These are phyloP conservation scores for Philopotamus ludificatus DNA, from an alignment of 1,140 invertebrate species.

Conservation along the genomic window DNA sequence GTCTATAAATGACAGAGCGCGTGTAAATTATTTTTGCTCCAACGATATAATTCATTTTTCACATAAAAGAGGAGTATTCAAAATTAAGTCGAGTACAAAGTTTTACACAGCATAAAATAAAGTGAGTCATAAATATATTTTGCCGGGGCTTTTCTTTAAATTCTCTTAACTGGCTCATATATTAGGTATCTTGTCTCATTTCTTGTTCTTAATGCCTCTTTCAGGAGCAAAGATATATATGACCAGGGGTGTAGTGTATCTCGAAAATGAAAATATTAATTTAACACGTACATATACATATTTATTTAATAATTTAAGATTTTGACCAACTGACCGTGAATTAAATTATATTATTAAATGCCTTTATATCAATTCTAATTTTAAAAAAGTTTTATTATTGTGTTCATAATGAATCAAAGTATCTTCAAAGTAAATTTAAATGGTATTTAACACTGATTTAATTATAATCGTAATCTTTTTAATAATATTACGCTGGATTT, in stretches of 20 bases:
- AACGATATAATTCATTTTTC: slow-evolving; percentile 40
- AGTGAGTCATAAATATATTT: slow-evolving; percentile 43
- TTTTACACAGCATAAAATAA: slow-evolving; percentile 43
- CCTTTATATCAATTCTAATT: too few species aligned
- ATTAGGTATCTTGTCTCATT: slow-evolving; percentile 43
- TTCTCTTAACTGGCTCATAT: slow-evolving; percentile 43
- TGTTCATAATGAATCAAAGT: too few species aligned
- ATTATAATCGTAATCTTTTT: too few species aligned
- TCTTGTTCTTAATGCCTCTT: slow-evolving; percentile 43
- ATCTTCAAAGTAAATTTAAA: too few species aligned
- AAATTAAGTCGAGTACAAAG: slow-evolving; percentile 43
- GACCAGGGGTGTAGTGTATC: slow-evolving; percentile 38
- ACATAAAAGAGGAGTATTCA: slow-evolving; percentile 39
- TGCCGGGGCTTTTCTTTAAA: slow-evolving; percentile 43
- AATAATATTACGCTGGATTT: neutral
- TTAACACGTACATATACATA: too few species aligned
- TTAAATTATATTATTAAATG: too few species aligned
- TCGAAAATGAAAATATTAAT: too few species aligned
- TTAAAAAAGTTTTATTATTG: too few species aligned
- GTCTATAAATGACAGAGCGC: too few species aligned
- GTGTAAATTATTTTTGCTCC: slow-evolving; percentile 39
- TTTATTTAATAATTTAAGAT: too few species aligned
- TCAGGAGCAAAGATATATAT: slow-evolving; percentile 40
- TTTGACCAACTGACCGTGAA: too few species aligned
- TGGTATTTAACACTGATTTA: too few species aligned